Evolutionary conservation across 2,113 vertebrate species (phyloP), one percentile per base, ranked within the genome.

Genomic region (Myotis lucifugus): DNA sequence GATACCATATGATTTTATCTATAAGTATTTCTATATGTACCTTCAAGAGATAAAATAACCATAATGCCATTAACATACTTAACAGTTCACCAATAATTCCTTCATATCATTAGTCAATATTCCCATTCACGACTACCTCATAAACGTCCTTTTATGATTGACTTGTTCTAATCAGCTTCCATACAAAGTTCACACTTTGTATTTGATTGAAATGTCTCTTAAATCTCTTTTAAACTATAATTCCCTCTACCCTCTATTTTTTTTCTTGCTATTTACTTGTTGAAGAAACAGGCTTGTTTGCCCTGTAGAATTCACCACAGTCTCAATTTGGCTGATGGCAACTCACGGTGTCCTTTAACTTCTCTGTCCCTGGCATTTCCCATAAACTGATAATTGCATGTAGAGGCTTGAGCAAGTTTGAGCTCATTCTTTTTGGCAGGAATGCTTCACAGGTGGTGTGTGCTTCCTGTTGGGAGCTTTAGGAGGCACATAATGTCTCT

Each of bases 211-310:
- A 86, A 56, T 86, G 15, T 73, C n/a, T 70, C 23, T 25, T 67
- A 72, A 54, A 37, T 37, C 29, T 76, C 56, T 85, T 56, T 52
- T 74, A 21, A 64, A 78, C 23, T 69, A 4, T 32, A 64, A 87
- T 23, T 32, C 79, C 52, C 8, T 34, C 46, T 48, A 64, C n/a
- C 59, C 37, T 17, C 21, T 29, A 15, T 19, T 37, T 72, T 70
- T 70, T 66, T 66, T 29, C 72, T 66, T 54, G 37, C 46, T 10
- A 4, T 54, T 40, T 59, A 19, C 46, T 40, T 70, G 50, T 13
- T 23, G 92, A 94, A 90, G 72, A 90, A 81, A 74, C 7, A 67
- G 66, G 8, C 14, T 95, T 37, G 25, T 82, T 87, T 81, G 23
- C 67, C 52, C 40, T n/a, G 0, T 48, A 25, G 79, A 54, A 66